Base-by-base conservation (phyloP, 1,140 invertebrate genomes). In the Cydia strobilella region DNA sequence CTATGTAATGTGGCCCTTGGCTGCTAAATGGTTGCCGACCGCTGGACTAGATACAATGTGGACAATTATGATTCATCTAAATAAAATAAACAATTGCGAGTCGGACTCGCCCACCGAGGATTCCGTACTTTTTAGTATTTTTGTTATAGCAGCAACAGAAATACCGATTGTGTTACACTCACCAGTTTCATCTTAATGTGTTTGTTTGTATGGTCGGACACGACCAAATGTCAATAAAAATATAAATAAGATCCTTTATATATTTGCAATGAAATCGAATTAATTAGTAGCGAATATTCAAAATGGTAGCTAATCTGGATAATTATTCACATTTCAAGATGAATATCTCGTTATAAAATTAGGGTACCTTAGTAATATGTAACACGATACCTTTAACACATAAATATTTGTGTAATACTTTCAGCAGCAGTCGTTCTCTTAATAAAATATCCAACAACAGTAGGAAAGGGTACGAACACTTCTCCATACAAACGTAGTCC, bases 121-220 rank as follows among this genome's bases (percentile, higher is more conserved):
- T n/a, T n/a, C n/a, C n/a, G n/a, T n/a, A n/a, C n/a, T n/a, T n/a
- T n/a, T n/a, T n/a, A n/a, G n/a, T n/a, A n/a, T n/a, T n/a, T n/a
- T n/a, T n/a, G n/a, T n/a, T n/a, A n/a, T n/a, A n/a, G n/a, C n/a
- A n/a, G n/a, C n/a, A n/a, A n/a, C n/a, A n/a, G n/a, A n/a, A n/a
- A n/a, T 31, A 45, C 42, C 42, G 7, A 45, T 13, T 45, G 42
- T 45, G 0, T 23, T 59, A 12, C n/a, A 63, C 25, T 66, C 25
- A 66, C 63, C 63, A 66, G 63, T 66, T 66, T 66, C 63, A 66
- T 66, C 25, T 27, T 31, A 4, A 6, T 66, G 15, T 66, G 23
- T n/a, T 27, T 66, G 23, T 6, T 27, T 63, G 25, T 25, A 63
- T 63, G n/a, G 23, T 25, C 3, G 18, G 25, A 27, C 10, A 10